Evolutionary conservation across 2,888 invertebrate genomes (phyloP).

Genomic region (Asteroscopus sphinx): DNA sequence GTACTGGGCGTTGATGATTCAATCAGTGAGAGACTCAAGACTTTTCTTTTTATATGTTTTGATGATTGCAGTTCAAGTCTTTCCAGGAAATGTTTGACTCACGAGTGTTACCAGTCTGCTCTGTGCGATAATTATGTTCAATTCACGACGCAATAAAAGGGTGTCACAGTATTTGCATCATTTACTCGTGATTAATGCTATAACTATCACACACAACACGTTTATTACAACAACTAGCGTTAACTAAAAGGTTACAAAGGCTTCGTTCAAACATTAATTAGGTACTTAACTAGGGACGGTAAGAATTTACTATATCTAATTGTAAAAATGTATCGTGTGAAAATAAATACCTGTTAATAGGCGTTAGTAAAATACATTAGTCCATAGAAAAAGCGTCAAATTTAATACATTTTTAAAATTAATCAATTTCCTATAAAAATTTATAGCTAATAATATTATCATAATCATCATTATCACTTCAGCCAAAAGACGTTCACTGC

Average conservation of each 20-base stretch:
- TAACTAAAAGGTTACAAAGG: constrained; percentile 13
- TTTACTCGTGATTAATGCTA: constrained; percentile 10
- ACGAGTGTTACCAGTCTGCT: neutral
- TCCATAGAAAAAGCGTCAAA: neutral
- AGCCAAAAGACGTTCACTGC: too few relatives aligned
- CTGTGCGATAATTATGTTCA: constrained; percentile 13
- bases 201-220: constrained; percentile 6
- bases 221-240: constrained; percentile 18
- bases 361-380: neutral
- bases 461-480: too few relatives aligned
- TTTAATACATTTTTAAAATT: neutral
- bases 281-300: too few relatives aligned
- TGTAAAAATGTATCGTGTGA: too few relatives aligned
- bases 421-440: too few relatives aligned
- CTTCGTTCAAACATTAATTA: neutral
- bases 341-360: too few relatives aligned
- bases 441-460: too few relatives aligned
- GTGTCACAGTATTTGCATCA: constrained; percentile 24
- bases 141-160: constrained; percentile 35
- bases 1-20: too few relatives aligned
- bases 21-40: too few relatives aligned
- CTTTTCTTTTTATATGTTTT: too few relatives aligned
- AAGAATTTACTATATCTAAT: too few relatives aligned
- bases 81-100: neutral
- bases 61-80: neutral